These are phyloP conservation scores for Hydrozoanthus gracilis DNA, from an alignment of 92 coral and sea anemone genomes.

Conservation along the genomic window DNA sequence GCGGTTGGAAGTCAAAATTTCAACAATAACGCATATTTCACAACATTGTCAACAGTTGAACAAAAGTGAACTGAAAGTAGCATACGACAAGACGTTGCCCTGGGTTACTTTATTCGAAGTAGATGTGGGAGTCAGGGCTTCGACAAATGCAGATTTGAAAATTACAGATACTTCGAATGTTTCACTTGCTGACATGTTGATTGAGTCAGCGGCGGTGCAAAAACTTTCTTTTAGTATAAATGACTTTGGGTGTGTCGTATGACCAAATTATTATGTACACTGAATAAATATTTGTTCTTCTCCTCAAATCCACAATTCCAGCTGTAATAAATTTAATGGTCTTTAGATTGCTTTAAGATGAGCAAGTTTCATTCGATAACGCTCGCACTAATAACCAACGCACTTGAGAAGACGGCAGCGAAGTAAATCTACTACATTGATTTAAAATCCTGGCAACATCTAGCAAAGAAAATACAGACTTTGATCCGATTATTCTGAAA, in stretches of 20 bases:
- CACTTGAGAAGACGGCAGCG: neutral
- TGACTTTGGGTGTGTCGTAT: neutral
- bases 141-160: too few species aligned
- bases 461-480: neutral
- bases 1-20: too few species aligned
- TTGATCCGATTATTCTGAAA: neutral
- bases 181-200: neutral
- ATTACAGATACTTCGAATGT: too few species aligned
- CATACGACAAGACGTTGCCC: too few species aligned
- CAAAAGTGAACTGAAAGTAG: too few species aligned
- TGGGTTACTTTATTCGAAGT: too few species aligned
- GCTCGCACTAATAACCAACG: neutral
- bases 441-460: neutral
- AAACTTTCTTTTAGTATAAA: neutral
- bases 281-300: neutral
- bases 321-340: neutral
- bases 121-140: too few species aligned
- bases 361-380: neutral
- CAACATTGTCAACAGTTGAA: too few species aligned
- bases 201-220: neutral
- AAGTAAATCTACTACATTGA: neutral
- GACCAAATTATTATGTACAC: neutral
- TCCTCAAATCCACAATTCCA: neutral
- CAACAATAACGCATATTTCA: too few species aligned
- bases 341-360: neutral